phyloP scores from a whole-genome alignment of 2,113 vertebrate species.

The Onychostruthus taczanowskii region DNA sequence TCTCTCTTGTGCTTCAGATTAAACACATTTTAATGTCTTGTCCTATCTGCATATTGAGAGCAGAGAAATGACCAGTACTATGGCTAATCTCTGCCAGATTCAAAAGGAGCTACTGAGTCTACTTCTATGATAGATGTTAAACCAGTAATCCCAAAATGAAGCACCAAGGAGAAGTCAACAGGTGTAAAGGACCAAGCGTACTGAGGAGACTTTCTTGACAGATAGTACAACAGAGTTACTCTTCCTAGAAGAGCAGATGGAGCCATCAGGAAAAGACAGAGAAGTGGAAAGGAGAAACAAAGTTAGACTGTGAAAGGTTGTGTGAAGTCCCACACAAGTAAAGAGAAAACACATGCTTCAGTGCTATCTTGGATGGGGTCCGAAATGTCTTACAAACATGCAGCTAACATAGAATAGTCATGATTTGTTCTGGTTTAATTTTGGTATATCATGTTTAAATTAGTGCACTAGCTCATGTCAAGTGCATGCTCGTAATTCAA shows the following conservation, averaged over 20 bases:
- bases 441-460: not conserved
- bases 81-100: not conserved
- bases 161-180: not conserved
- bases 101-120: not conserved
- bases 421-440: constrained; percentile 18
- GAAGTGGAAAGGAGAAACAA: not conserved
- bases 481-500: not conserved
- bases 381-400: not conserved
- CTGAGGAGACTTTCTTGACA: not conserved
- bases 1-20: not conserved
- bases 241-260: not conserved
- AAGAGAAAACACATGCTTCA: not conserved
- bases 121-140: not conserved
- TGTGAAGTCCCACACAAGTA: not conserved
- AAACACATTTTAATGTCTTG: not conserved
- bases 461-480: not conserved
- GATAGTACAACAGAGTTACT: not conserved
- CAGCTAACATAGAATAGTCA: not conserved
- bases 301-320: not conserved
- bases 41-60: not conserved
- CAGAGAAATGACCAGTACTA: not conserved
- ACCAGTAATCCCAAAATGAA: not conserved
- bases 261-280: not conserved
- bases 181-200: not conserved
- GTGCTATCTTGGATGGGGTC: not conserved